phyloP scores from a whole-genome alignment of 2,888 invertebrate species.

The Papilio demoleus region DNA sequence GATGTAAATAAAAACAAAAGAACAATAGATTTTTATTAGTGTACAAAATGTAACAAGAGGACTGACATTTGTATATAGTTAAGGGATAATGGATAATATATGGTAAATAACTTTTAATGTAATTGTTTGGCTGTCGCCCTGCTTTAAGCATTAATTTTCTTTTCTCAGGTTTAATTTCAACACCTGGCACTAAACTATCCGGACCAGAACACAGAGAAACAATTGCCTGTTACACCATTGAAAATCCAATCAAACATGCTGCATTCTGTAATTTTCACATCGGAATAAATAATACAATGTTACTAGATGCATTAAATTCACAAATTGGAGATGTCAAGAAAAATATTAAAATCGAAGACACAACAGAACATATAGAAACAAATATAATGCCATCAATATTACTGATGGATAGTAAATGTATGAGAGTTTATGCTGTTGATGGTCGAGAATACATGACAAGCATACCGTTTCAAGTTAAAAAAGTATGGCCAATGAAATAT shows the following conservation, averaged over 20 bases:
- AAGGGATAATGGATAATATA: too few species aligned
- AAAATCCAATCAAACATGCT: constrained; percentile 92
- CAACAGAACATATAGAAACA: constrained; percentile 77
- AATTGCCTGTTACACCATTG: constrained; percentile 90
- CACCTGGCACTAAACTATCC: constrained; percentile 76
- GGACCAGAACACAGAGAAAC: constrained; percentile 81
- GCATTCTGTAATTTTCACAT: constrained; percentile 86
- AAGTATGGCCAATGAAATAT: constrained; percentile 92
- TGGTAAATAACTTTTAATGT: too few species aligned
- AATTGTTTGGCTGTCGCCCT: too few species aligned
- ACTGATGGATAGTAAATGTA: constrained; percentile 88
- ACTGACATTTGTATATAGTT: too few species aligned
- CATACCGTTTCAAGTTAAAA: constrained; percentile 91
- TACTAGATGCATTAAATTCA: constrained; percentile 78
- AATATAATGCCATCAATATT: constrained; percentile 87
- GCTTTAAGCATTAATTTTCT: too few species aligned
- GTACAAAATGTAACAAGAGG: too few species aligned
- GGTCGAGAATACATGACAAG: constrained; percentile 93
- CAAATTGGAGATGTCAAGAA: constrained; percentile 78
- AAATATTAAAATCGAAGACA: constrained; percentile 77
- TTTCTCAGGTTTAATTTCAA: constrained; percentile 82
- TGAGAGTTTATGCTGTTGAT: constrained; percentile 90
- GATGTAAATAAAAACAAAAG: too few species aligned
- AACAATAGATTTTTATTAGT: too few species aligned
- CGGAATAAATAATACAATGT: constrained; percentile 81